Conservation (phyloP, 2,888 invertebrate species). For the Eupithecia abbreviata region DNA sequence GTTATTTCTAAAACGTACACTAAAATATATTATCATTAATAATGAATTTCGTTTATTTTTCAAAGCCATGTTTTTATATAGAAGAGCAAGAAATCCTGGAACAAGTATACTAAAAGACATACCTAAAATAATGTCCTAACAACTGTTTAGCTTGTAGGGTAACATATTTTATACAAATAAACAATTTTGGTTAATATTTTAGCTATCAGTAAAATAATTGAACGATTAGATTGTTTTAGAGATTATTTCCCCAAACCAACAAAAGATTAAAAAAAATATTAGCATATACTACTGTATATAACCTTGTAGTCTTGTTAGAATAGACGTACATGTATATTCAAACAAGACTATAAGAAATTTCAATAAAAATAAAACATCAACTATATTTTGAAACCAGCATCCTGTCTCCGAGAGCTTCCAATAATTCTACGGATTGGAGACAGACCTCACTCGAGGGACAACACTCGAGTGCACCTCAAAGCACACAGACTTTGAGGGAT, state of each 20-base stretch:
- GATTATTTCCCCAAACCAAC: not conserved
- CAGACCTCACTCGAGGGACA: constrained; percentile 3
- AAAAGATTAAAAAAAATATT: not conserved
- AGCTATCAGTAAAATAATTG: not conserved
- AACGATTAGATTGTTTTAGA: not conserved
- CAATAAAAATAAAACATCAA: not conserved
- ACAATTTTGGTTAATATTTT: not conserved
- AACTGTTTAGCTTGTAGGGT: too few relatives aligned
- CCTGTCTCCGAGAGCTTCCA: not conserved
- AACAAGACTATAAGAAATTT: not conserved
- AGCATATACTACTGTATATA: not conserved
- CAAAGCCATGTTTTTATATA: too few relatives aligned
- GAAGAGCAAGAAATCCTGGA: too few relatives aligned
- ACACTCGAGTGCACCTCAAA: constrained; percentile 25
- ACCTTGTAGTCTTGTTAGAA: too few relatives aligned
- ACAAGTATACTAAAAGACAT: too few relatives aligned
- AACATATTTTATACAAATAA: too few relatives aligned
- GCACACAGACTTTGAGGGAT: constrained; percentile 27
- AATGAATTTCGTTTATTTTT: too few relatives aligned
- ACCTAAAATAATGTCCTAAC: too few relatives aligned
- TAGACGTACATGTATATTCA: too few relatives aligned
- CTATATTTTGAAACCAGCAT: not conserved
- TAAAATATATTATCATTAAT: too few relatives aligned
- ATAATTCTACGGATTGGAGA: constrained; percentile 4
- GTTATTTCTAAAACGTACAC: too few relatives aligned